phyloP scores from a whole-genome alignment of 2,888 invertebrate genomes.

The Horisme vitalbata region DNA sequence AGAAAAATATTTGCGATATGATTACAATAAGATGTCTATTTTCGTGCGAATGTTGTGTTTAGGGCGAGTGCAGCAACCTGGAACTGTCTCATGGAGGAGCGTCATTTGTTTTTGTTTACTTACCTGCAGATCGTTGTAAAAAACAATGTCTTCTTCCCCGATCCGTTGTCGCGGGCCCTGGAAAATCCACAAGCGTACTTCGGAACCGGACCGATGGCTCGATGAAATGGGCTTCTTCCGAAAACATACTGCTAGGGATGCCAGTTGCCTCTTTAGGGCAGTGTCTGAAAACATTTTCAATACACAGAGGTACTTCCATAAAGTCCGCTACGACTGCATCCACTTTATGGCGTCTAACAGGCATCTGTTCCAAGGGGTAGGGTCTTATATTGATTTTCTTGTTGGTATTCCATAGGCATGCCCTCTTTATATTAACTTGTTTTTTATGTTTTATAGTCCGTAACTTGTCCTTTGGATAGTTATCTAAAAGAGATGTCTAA shows the following conservation, averaged over 20 bases:
- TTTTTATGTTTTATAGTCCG: constrained; percentile 79
- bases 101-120: constrained; percentile 79
- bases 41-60: constrained; percentile 20
- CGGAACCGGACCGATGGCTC: constrained; percentile 88
- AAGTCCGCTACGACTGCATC: constrained; percentile 88
- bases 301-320: constrained; percentile 88
- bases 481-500: constrained; percentile 88
- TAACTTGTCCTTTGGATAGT: constrained; percentile 84
- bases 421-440: constrained; percentile 34
- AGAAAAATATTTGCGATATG: constrained; percentile 8
- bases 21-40: constrained; percentile 12
- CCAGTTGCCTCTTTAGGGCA: constrained; percentile 93
- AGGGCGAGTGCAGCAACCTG: constrained; percentile 4
- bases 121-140: constrained; percentile 69
- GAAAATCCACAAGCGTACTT: constrained; percentile 75
- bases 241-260: constrained; percentile 94
- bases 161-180: constrained; percentile 75
- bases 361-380: constrained; percentile 85
- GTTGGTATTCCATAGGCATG: constrained; percentile 8
- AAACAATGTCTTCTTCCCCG: constrained; percentile 69
- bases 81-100: constrained; percentile 43
- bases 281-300: constrained; percentile 92
- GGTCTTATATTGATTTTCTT: constrained; percentile 32
- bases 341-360: constrained; percentile 87
- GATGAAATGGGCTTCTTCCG: constrained; percentile 91